phyloP scores from a whole-genome alignment of 2,113 vertebrate genomes.

The Galeopterus variegatus region DNA sequence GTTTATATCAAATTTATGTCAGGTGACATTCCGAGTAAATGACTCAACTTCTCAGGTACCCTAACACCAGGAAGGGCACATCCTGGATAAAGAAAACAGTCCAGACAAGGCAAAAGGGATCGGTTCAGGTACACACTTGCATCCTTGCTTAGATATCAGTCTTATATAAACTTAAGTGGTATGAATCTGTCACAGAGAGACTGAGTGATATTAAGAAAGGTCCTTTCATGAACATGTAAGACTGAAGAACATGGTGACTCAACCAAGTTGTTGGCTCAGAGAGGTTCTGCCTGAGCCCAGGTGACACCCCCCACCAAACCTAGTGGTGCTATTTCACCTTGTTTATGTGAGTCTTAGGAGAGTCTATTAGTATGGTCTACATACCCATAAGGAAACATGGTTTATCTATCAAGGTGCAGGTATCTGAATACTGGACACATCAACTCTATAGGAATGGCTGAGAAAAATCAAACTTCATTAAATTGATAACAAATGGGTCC shows the following conservation, averaged over 20 bases:
- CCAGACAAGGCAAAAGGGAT: not conserved
- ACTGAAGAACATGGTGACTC: constrained; percentile 41
- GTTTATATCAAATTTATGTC: constrained; percentile 49
- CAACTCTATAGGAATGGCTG: not conserved
- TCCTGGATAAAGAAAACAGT: constrained; percentile 6
- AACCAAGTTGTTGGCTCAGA: not conserved
- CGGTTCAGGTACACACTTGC: not conserved
- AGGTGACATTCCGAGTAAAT: constrained; percentile 58
- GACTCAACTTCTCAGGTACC: constrained; percentile 20
- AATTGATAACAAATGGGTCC: constrained; percentile 3
- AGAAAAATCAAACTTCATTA: constrained; percentile 61
- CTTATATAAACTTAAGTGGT: not conserved
- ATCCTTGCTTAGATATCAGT: not conserved
- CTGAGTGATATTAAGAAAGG: not conserved
- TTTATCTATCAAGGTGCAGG: not conserved
- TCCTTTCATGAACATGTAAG: not conserved
- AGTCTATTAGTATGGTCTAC: not conserved
- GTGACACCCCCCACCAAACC: not conserved
- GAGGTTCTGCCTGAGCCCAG: not conserved
- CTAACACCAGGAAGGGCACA: constrained; percentile 39
- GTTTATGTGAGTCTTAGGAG: not conserved
- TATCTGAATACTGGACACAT: constrained; percentile 59
- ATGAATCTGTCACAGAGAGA: constrained; percentile 50
- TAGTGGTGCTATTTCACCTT: not conserved
- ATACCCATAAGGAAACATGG: not conserved